Conservation (phyloP, 2,113 vertebrate species). For the Clarias macrocephalus region DNA sequence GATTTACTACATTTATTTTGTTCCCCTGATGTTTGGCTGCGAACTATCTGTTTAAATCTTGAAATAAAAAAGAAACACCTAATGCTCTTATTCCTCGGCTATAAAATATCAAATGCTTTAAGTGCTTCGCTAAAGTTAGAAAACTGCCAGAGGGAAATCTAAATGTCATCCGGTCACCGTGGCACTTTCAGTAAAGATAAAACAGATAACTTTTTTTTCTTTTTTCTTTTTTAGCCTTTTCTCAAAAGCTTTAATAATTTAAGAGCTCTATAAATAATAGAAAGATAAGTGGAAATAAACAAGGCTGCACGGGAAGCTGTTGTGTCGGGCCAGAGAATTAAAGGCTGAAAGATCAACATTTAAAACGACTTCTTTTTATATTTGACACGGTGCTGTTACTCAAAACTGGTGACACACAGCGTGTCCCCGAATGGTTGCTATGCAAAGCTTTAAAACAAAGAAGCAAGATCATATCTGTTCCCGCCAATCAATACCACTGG, state of each 20-base stretch:
- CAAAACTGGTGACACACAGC: background rate
- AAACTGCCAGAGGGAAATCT: slow-evolving; percentile 13
- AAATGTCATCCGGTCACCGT: background rate
- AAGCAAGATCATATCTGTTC: background rate
- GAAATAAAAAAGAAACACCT: slow-evolving; percentile 5
- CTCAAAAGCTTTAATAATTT: background rate
- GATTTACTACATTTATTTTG: slow-evolving; percentile 20
- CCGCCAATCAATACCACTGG: background rate
- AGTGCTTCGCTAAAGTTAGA: slow-evolving; percentile 5
- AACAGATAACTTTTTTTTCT: background rate
- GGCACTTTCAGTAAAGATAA: slow-evolving; percentile 9
- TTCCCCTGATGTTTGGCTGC: slow-evolving; percentile 28
- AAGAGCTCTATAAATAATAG: background rate
- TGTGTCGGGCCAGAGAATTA: background rate
- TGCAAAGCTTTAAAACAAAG: background rate
- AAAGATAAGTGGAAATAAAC: background rate
- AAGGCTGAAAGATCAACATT: background rate
- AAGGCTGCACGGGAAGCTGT: background rate
- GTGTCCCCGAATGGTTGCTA: background rate
- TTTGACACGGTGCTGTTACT: background rate
- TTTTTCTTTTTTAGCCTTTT: background rate
- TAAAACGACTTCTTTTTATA: background rate
- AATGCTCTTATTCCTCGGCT: slow-evolving; percentile 36
- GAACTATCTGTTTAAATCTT: slow-evolving; percentile 18
- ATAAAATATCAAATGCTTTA: slow-evolving; percentile 35